Evolutionary conservation across 2,797 vertebrate genomes (phyloP).

Genomic region (Betta splendens): DNA sequence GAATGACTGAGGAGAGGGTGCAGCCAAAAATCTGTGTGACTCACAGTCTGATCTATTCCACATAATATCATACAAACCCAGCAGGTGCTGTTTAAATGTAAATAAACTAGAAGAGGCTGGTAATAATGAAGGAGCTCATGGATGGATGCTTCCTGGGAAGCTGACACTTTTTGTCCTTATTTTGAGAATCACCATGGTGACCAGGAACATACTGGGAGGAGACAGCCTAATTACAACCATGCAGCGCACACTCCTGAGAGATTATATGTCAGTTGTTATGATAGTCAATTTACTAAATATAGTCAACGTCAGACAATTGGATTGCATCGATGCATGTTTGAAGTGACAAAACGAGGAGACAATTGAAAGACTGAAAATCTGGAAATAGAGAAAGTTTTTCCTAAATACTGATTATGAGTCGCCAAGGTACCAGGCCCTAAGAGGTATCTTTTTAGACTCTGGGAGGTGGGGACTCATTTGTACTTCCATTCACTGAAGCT

Average conservation of each 20-base stretch:
- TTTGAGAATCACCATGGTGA: conserved; percentile 51
- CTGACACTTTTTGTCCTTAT: conserved; percentile 53
- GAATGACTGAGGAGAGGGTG: conserved; percentile 5
- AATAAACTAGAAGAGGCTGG: neutral
- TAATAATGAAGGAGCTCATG: conserved; percentile 11
- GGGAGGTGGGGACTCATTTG: neutral
- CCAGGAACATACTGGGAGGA: conserved; percentile 17
- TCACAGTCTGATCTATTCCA: neutral
- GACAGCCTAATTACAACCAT: conserved; percentile 5
- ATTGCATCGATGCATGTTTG: conserved; percentile 1
- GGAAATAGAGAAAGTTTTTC: conserved; percentile 3
- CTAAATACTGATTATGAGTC: conserved; percentile 4
- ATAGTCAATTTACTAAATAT: neutral
- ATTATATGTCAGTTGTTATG: conserved; percentile 10
- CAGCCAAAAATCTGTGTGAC: neutral
- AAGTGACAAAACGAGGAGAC: conserved; percentile 3
- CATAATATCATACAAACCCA: conserved; percentile 1
- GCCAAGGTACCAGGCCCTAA: neutral
- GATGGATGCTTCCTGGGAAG: conserved; percentile 42
- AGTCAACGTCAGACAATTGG: neutral
- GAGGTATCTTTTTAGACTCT: conserved; percentile 1
- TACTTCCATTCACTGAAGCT: conserved; percentile 3
- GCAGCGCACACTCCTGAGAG: conserved; percentile 4
- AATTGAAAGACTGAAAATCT: neutral
- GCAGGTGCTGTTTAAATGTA: neutral